Base-by-base conservation (phyloP, 1,140 invertebrate genomes). In the Teleopsis dalmanni region DNA sequence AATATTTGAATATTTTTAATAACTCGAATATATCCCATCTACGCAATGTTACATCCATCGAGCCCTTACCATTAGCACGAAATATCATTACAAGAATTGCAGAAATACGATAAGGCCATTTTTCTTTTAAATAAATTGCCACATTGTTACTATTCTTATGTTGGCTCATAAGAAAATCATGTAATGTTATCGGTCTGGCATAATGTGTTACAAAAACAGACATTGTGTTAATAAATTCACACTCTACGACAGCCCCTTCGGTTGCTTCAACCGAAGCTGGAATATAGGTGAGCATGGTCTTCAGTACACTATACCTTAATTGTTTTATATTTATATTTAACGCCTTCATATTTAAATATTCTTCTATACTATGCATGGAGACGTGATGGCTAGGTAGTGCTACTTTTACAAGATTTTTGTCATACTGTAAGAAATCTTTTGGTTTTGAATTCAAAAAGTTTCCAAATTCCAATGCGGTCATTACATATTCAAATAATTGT, bases 401-500 rank as follows among this genome's bases (percentile, higher is more conserved):
- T 3, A 59, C 54, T 35, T 55, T 51, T 2, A 67, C 44, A 2
- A 52, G 41, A n/a, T n/a, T n/a, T n/a, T n/a, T 59, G 2, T 37
- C 41, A 23, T 64, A 65, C 10, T 57, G 51, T 0, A 64, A 61
- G 34, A 67, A 67, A 37, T 67, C 64, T 42, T 67, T 62, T 7
- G 64, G 64, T 57, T 62, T 59, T n/a, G 61, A 48, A 0, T 57
- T 42, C 8, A 67, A 57, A 40, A 65, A 61, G 51, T 58, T 60
- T 9, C 67, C 64, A 41, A 67, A 52, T 19, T 67, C 64, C 36
- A 64, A 67, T 10, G 62, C 50, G 0, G 64, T 60, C 64, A 67
- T 67, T 22, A 67, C 37, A 7, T 62, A 61, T 27, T 67, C 64
- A 11, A 67, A 67, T 0, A 67, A 53, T 8, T 67, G 37, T 36